These are phyloP conservation scores for Tipula confusa DNA, from an alignment of 2,888 invertebrate species.

Conservation along the genomic window DNA sequence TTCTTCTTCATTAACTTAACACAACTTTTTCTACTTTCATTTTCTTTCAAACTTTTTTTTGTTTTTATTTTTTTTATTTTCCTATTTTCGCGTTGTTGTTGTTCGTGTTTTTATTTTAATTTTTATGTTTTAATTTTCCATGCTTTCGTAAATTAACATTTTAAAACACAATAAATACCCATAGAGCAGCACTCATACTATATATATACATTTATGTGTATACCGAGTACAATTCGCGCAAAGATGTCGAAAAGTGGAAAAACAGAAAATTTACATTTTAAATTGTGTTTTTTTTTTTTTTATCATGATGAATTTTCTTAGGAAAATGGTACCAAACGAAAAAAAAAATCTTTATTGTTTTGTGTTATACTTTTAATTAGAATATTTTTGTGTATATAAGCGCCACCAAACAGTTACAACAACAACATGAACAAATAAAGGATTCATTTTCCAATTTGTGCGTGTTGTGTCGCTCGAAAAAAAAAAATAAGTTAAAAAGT, in stretches of 20 bases:
- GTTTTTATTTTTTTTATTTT: not conserved
- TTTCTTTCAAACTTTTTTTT: not conserved
- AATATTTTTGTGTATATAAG: not conserved
- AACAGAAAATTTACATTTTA: slow-evolving; percentile 21
- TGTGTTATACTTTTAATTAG: slow-evolving; percentile 14
- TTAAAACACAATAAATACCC: not conserved
- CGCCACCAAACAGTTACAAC: not conserved
- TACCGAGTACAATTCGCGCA: not conserved
- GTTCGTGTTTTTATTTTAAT: not conserved
- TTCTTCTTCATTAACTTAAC: not conserved
- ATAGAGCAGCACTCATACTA: no score
- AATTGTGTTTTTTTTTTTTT: not conserved
- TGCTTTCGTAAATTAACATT: slow-evolving; percentile 16
- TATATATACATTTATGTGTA: not conserved
- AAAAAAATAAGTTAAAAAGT: not conserved
- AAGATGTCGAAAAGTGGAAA: not conserved
- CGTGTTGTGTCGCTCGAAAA: not conserved
- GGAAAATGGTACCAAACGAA: not conserved
- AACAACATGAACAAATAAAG: not conserved
- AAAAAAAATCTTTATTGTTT: not conserved
- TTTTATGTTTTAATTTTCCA: not conserved
- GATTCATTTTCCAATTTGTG: not conserved
- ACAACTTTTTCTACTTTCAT: not conserved
- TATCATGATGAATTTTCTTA: slow-evolving; percentile 8
- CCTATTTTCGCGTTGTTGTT: not conserved